Percentiles rank a stretch among this genome's conserved stretches.
Evolutionary conservation across 1,140 invertebrate species (phyloP).

Genomic region (Saccostrea cuccullata): DNA sequence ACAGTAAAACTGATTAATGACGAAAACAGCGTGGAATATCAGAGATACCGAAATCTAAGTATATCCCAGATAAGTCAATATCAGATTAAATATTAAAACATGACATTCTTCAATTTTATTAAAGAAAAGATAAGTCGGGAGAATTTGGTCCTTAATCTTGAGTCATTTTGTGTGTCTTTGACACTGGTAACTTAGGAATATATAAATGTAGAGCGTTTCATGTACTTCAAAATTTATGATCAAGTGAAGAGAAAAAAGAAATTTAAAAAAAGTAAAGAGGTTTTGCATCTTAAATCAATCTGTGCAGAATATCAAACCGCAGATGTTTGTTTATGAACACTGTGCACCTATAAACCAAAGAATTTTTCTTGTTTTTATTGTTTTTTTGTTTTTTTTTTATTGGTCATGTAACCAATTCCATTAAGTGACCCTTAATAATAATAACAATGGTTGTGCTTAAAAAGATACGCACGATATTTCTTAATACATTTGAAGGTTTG

Average conservation of each 20-base stretch:
- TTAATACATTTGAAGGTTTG: too few relatives aligned
- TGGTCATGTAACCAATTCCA: neutral
- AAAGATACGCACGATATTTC: too few relatives aligned
- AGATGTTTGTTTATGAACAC: neutral
- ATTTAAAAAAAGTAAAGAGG: neutral
- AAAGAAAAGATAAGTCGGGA: conserved; percentile 11
- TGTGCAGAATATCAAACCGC: neutral
- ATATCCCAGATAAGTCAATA: conserved; percentile 15
- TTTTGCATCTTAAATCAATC: neutral
- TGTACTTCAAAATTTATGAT: neutral
- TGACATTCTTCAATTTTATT: conserved; percentile 33
- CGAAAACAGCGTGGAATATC: neutral
- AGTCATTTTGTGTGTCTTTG: neutral
- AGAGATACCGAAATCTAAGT: neutral
- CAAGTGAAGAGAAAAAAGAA: neutral
- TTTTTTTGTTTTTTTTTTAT: neutral
- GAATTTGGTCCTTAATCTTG: conserved; percentile 12
- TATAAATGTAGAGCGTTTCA: neutral
- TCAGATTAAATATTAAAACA: conserved; percentile 13
- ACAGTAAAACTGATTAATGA: conserved; percentile 1
- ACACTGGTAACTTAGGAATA: conserved; percentile 5
- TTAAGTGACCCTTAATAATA: neutral
- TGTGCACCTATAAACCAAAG: neutral
- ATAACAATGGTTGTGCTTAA: too few relatives aligned
- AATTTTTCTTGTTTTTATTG: too few relatives aligned